phyloP scores from a whole-genome alignment of 2,888 invertebrate genomes.

The Tineola bisselliella region DNA sequence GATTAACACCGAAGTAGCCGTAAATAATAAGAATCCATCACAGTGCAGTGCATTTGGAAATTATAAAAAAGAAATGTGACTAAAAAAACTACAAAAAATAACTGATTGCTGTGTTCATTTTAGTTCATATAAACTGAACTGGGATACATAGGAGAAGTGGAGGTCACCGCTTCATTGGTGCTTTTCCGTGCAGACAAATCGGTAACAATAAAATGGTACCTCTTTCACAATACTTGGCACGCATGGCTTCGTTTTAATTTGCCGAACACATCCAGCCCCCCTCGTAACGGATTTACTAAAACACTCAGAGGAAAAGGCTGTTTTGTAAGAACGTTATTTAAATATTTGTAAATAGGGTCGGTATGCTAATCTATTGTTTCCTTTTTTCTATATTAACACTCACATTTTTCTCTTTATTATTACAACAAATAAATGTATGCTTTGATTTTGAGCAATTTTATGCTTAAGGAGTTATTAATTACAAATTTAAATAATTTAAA shows the following conservation, averaged over 20 bases:
- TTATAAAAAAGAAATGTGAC: no score
- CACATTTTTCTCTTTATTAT: no score
- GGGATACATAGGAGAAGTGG: neutral
- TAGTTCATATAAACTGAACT: neutral
- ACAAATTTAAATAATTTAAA: no score
- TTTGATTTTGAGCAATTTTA: no score
- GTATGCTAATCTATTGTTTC: neutral
- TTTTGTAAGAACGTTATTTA: neutral
- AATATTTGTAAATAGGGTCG: neutral
- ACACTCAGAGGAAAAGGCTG: neutral
- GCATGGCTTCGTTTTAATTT: constrained; percentile 66
- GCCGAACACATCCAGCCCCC: constrained; percentile 38
- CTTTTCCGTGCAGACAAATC: constrained; percentile 59
- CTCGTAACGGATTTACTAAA: neutral
- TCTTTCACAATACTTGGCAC: constrained; percentile 50
- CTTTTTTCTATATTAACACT: neutral
- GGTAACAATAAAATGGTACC: constrained; percentile 58
- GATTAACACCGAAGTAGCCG: no score
- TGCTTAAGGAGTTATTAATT: no score
- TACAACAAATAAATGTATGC: no score
- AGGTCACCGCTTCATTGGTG: constrained; percentile 46
- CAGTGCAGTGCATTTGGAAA: no score
- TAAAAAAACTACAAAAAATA: no score
- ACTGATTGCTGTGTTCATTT: neutral
- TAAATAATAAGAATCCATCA: no score